A percentile compares a stretch with the other conserved stretches of the same genome.
Conservation (phyloP, 2,113 vertebrate genomes). For the Hemiscyllium ocellatum region DNA sequence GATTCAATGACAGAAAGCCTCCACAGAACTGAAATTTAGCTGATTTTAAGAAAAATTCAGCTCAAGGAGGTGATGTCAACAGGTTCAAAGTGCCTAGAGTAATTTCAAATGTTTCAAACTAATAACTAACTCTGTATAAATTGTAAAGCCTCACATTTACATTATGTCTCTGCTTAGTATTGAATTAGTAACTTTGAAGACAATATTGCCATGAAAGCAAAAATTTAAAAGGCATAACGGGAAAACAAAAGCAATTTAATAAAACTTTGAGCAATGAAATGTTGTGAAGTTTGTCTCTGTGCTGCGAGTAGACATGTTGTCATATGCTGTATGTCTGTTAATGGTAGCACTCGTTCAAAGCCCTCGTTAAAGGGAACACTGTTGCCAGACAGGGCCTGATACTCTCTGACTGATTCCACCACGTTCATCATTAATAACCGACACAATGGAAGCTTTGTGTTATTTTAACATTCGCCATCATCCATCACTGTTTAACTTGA, state of each 20-base stretch:
- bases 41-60: background rate
- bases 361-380: background rate
- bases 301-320: background rate
- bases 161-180: background rate
- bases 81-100: background rate
- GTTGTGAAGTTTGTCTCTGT: background rate
- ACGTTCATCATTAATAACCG: constrained; percentile 54
- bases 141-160: background rate
- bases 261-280: background rate
- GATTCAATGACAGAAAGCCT: too few species aligned
- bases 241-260: background rate
- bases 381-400: background rate
- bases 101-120: background rate
- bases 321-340: background rate
- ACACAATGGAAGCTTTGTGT: constrained; percentile 74
- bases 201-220: background rate
- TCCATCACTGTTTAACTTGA: constrained; percentile 83
- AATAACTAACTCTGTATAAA: background rate
- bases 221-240: background rate
- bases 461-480: constrained; percentile 69
- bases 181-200: too few species aligned
- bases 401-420: constrained; percentile 64
- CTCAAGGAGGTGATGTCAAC: too few species aligned
- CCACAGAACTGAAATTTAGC: background rate
- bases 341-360: background rate